A percentile compares a stretch with the other conserved stretches of the same genome.
phyloP scores from a whole-genome alignment of 1,140 invertebrate genomes.

The Mactra quadrangularis region DNA sequence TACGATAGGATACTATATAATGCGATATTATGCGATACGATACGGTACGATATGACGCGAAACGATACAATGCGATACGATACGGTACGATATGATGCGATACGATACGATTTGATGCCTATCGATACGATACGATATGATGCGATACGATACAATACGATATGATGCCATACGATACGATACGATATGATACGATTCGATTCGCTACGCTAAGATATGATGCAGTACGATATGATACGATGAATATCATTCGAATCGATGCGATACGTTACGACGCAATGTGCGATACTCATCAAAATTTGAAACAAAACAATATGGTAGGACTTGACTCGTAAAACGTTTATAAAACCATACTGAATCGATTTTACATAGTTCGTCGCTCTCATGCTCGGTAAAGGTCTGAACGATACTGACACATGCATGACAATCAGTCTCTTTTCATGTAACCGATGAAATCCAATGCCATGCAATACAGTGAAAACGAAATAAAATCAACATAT shows the following conservation, averaged over 20 bases:
- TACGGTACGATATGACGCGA: conserved; percentile 1
- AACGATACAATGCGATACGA: conserved; percentile 10
- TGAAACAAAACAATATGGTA: conserved; percentile 28
- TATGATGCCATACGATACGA: conserved; percentile 11
- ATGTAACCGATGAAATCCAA: no score
- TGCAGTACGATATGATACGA: neutral
- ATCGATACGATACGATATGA: conserved; percentile 4
- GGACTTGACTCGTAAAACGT: no score
- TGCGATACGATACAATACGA: conserved; percentile 15
- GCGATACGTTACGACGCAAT: conserved; percentile 13
- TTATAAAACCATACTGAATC: no score
- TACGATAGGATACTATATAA: no score
- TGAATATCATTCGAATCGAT: neutral
- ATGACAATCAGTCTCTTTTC: no score
- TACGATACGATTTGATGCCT: conserved; percentile 7
- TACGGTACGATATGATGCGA: no score
- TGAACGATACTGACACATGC: no score
- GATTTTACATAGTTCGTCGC: no score
- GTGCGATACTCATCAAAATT: conserved; percentile 16
- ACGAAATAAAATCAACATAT: no score
- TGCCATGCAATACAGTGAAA: no score
- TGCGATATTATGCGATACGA: conserved; percentile 16
- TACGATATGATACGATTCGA: neutral
- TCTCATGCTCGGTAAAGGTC: no score
- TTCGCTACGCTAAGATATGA: neutral